These are phyloP conservation scores for Melanchra persicariae DNA, from an alignment of 2,888 invertebrate species.

Conservation along the genomic window DNA sequence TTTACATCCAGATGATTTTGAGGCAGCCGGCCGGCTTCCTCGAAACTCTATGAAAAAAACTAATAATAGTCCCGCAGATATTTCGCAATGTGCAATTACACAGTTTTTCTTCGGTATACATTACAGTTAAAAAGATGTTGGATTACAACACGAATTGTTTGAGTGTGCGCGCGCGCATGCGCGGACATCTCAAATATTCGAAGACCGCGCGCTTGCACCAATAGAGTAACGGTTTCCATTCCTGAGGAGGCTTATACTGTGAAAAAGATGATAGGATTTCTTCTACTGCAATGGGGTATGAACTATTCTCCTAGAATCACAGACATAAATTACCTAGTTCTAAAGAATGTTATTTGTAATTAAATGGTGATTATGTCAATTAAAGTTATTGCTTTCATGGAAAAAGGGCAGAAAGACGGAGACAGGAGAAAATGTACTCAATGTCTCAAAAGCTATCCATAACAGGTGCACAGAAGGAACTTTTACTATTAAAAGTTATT, in stretches of 20 bases:
- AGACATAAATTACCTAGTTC: constrained; percentile 21
- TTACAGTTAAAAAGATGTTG: constrained; percentile 66
- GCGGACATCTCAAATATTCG: constrained; percentile 66
- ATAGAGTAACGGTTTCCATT: constrained; percentile 67
- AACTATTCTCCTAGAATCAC: constrained; percentile 13
- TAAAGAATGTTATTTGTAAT: constrained; percentile 12
- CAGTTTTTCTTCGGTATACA: constrained; percentile 56
- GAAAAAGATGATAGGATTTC: constrained; percentile 49
- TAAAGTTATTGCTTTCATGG: background rate
- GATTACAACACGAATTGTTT: constrained; percentile 69
- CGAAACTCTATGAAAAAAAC: constrained; percentile 52
- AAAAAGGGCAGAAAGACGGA: background rate
- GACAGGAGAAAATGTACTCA: background rate
- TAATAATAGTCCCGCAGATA: constrained; percentile 59
- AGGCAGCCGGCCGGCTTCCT: constrained; percentile 51
- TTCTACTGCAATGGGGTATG: constrained; percentile 7
- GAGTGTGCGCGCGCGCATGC: constrained; percentile 65
- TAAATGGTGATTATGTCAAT: background rate
- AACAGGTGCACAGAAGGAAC: constrained; percentile 7
- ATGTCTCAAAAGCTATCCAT: background rate
- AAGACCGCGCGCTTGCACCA: constrained; percentile 67
- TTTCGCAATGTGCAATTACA: constrained; percentile 67
- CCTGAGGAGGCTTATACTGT: constrained; percentile 40
- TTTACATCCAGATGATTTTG: constrained; percentile 55
- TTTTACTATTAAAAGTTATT: constrained; percentile 12